Percentiles rank a stretch among this genome's conserved stretches.
phyloP scores from a whole-genome alignment of 1,140 invertebrate genomes.

The Habropoda laboriosa region DNA sequence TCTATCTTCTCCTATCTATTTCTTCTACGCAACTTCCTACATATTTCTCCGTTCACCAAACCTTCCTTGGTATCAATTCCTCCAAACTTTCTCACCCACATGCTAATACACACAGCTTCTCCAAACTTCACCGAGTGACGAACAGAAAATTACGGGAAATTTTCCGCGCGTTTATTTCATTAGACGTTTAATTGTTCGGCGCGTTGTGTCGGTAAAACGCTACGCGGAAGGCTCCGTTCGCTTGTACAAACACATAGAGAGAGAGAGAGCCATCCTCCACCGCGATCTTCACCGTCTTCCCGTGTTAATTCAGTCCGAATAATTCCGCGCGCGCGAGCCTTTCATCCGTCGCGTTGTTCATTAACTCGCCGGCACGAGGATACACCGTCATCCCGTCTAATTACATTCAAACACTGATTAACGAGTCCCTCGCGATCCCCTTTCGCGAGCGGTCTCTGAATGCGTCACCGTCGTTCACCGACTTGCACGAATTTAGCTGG shows the following conservation, averaged over 20 bases:
- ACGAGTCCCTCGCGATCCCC: conserved; percentile 9
- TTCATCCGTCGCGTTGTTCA: conserved; percentile 12
- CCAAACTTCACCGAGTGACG: background rate
- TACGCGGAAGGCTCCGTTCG: background rate
- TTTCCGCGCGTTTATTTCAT: background rate
- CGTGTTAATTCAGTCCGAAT: conserved; percentile 26
- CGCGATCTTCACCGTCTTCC: conserved; percentile 14
- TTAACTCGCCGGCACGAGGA: background rate
- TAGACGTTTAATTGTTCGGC: background rate
- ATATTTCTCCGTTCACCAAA: no score
- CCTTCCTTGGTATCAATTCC: no score
- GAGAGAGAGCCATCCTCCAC: no score
- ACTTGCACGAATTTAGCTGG: conserved; percentile 10
- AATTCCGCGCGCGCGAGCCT: background rate
- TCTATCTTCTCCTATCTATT: no score
- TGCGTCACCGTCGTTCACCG: background rate
- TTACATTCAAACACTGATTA: conserved; percentile 31
- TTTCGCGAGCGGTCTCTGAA: background rate
- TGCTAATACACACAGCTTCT: no score
- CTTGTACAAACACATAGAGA: background rate
- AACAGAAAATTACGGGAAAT: background rate
- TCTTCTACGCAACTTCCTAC: no score
- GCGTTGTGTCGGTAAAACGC: background rate
- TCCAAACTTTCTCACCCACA: no score
- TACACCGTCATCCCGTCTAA: conserved; percentile 20